phyloP scores from a whole-genome alignment of 2,113 vertebrate genomes.

The Geothlypis trichas region DNA sequence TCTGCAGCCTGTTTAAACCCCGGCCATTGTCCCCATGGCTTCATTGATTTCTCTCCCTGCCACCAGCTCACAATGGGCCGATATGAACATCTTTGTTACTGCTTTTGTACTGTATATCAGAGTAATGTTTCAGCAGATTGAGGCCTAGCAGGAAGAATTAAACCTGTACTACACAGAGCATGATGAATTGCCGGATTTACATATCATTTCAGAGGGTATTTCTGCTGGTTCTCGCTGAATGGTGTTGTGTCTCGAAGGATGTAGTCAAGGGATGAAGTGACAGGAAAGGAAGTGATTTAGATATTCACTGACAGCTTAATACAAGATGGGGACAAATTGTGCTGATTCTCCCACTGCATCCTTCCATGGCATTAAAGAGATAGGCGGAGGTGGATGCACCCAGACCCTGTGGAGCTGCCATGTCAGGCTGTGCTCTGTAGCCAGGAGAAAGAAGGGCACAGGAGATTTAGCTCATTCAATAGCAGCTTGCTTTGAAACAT shows the following conservation, averaged over 20 bases:
- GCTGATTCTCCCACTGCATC: slow-evolving; percentile 49
- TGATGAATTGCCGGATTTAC: slow-evolving; percentile 92
- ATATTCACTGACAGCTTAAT: slow-evolving; percentile 96
- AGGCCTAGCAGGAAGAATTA: slow-evolving; percentile 87
- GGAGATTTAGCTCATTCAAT: slow-evolving; percentile 39
- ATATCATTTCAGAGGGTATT: slow-evolving; percentile 87
- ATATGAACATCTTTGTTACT: slow-evolving; percentile 95
- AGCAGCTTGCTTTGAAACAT: not conserved
- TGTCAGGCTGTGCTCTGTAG: not conserved
- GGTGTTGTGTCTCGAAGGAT: slow-evolving; percentile 86
- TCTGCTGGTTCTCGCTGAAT: slow-evolving; percentile 79
- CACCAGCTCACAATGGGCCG: slow-evolving; percentile 84
- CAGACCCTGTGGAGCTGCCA: not conserved
- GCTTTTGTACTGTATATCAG: slow-evolving; percentile 89
- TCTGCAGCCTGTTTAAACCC: slow-evolving; percentile 87
- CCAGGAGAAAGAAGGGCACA: not conserved
- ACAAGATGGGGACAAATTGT: slow-evolving; percentile 82
- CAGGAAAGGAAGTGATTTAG: slow-evolving; percentile 96
- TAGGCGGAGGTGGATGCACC: not conserved
- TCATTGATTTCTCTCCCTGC: slow-evolving; percentile 91
- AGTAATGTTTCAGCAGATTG: slow-evolving; percentile 88
- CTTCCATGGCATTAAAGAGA: not conserved
- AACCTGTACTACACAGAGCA: slow-evolving; percentile 83
- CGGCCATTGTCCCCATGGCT: slow-evolving; percentile 81
- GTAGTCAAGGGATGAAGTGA: slow-evolving; percentile 78